Evolutionary conservation across 2,797 vertebrate species (phyloP).

Genomic region (Scolopax bukidnonensis): DNA sequence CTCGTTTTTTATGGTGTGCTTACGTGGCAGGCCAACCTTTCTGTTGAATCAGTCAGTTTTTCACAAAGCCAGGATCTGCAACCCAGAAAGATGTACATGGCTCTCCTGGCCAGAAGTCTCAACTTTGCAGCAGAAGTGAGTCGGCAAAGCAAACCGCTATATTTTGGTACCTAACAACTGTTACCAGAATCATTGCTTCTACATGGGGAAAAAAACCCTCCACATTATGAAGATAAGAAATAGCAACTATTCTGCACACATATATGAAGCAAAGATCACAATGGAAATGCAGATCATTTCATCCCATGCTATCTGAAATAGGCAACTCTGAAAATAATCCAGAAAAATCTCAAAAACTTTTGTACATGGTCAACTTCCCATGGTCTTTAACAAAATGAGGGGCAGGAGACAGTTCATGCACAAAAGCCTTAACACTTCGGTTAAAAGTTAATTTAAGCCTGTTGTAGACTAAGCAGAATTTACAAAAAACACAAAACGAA

Average conservation of each 20-base stretch:
- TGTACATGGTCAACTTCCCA: neutral
- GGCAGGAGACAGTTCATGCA: neutral
- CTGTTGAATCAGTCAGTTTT: slow-evolving; percentile 9
- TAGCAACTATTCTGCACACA: neutral
- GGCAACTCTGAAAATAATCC: neutral
- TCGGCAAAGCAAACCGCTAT: neutral
- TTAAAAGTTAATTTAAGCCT: neutral
- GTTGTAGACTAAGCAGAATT: neutral
- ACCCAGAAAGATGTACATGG: neutral
- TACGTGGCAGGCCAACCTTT: slow-evolving; percentile 54
- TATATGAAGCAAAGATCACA: neutral
- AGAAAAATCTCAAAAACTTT: neutral
- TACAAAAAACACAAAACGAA: neutral
- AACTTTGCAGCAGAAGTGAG: neutral
- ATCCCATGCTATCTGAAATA: neutral
- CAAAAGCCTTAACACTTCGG: neutral
- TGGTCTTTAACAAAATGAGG: neutral
- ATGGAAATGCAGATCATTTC: neutral
- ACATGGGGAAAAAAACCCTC: neutral
- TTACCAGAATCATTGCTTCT: neutral
- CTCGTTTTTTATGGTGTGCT: slow-evolving; percentile 16
- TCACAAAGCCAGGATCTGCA: neutral
- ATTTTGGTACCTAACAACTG: neutral
- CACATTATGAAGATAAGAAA: neutral
- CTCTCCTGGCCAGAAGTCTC: neutral